A percentile compares a stretch with the other conserved stretches of the same genome.
Conservation (phyloP, 2,888 invertebrate species). For the Coenonympha glycerion region DNA sequence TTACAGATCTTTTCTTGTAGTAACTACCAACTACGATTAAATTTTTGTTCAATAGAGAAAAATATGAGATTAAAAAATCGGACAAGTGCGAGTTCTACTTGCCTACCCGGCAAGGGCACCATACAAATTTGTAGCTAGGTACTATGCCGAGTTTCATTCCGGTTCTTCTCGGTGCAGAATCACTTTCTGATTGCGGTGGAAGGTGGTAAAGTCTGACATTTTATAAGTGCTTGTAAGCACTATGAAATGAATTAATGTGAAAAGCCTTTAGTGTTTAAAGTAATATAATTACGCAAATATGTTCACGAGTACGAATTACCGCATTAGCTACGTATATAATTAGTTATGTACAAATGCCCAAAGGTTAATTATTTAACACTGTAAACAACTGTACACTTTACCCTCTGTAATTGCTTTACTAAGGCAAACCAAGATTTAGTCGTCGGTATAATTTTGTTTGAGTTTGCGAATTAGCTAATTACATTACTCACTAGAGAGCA, state of each 20-base stretch:
- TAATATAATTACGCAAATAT: slow-evolving; percentile 23
- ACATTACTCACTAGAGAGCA: background rate
- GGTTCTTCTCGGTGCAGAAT: too few species aligned
- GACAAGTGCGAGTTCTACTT: too few species aligned
- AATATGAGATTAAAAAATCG: too few species aligned
- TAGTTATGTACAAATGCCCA: background rate
- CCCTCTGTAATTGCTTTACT: background rate
- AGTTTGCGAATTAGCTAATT: background rate
- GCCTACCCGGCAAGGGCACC: too few species aligned
- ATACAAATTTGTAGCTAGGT: too few species aligned
- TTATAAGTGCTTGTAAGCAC: too few species aligned
- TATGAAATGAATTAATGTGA: background rate
- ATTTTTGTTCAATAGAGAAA: too few species aligned
- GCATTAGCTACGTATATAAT: slow-evolving; percentile 10
- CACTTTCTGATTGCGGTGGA: too few species aligned
- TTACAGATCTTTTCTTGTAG: too few species aligned
- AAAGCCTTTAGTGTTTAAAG: slow-evolving; percentile 13
- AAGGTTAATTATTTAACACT: slow-evolving; percentile 1
- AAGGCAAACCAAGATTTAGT: background rate
- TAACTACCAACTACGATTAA: too few species aligned
- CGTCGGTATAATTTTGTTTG: background rate
- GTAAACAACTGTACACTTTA: background rate
- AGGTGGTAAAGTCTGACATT: too few species aligned
- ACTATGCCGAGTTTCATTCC: too few species aligned
- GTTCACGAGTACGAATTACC: slow-evolving; percentile 10